Conservation (phyloP, 2,797 vertebrate species). For the Alcedo atthis region DNA sequence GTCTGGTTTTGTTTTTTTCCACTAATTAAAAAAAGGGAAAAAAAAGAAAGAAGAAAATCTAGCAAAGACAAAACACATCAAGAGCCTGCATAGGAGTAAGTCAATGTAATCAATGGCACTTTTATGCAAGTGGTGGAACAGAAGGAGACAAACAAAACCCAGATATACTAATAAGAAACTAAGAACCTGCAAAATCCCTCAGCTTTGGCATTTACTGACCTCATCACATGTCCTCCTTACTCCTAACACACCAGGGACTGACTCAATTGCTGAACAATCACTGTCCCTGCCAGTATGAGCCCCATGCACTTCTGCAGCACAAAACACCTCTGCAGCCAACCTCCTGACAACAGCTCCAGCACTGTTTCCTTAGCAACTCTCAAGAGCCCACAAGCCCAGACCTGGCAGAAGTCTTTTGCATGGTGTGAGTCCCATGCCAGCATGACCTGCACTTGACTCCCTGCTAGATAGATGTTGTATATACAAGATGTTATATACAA, state of each 20-base stretch:
- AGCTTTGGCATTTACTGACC: not conserved
- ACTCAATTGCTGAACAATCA: not conserved
- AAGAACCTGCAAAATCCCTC: not conserved
- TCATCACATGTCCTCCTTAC: not conserved
- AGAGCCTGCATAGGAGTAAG: not conserved
- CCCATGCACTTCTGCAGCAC: not conserved
- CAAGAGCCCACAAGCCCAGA: not conserved
- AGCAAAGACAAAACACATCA: not conserved
- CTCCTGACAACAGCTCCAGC: not conserved
- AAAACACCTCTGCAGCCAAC: not conserved
- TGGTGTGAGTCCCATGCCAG: not conserved
- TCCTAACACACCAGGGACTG: not conserved
- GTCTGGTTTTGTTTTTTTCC: not conserved
- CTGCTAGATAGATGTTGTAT: not conserved
- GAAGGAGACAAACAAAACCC: not conserved
- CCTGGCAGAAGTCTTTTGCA: not conserved
- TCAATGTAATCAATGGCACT: not conserved
- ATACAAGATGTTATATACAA: not conserved
- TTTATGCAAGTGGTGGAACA: not conserved
- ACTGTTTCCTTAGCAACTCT: conserved; percentile 64
- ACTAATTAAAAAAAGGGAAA: not conserved
- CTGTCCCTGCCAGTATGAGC: not conserved
- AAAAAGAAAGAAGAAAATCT: not conserved
- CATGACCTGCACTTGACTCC: not conserved
- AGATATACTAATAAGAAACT: not conserved